phyloP scores from a whole-genome alignment of 1,140 invertebrate genomes.

The Drosophila triauraria region DNA sequence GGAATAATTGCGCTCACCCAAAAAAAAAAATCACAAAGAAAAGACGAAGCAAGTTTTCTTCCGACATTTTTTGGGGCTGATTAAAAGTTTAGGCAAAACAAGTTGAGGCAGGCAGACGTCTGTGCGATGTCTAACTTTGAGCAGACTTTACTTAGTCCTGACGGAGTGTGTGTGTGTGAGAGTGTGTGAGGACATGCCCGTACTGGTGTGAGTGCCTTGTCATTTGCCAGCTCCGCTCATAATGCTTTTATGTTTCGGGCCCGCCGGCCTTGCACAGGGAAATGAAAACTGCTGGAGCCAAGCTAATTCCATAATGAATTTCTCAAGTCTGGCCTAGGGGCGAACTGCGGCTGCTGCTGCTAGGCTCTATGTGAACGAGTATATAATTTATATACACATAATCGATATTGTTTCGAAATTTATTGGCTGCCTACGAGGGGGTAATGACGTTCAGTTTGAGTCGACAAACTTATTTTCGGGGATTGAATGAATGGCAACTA shows the following conservation, averaged over 20 bases:
- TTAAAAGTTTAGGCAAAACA: constrained; percentile 73
- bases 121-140: constrained; percentile 70
- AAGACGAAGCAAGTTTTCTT: constrained; percentile 23
- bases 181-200: constrained; percentile 3
- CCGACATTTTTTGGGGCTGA: constrained; percentile 54
- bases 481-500: constrained; percentile 15
- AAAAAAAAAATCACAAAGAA: not conserved
- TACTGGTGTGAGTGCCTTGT: constrained; percentile 25
- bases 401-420: constrained; percentile 57
- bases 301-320: constrained; percentile 58
- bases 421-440: constrained; percentile 14
- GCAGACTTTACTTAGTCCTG: constrained; percentile 67
- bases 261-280: constrained; percentile 25
- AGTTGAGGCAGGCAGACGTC: constrained; percentile 70
- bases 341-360: constrained; percentile 8
- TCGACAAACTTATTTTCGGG: constrained; percentile 22
- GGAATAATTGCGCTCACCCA: constrained; percentile 58
- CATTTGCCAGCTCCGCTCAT: constrained; percentile 45
- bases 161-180: constrained; percentile 18
- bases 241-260: constrained; percentile 48
- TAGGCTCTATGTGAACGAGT: constrained; percentile 8
- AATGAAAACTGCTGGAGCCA: constrained; percentile 47
- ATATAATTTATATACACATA: constrained; percentile 42
- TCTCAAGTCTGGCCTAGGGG: constrained; percentile 38
- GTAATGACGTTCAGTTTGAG: constrained; percentile 17